Conservation (phyloP, 1,140 invertebrate species). For the Orchestia grillus region DNA sequence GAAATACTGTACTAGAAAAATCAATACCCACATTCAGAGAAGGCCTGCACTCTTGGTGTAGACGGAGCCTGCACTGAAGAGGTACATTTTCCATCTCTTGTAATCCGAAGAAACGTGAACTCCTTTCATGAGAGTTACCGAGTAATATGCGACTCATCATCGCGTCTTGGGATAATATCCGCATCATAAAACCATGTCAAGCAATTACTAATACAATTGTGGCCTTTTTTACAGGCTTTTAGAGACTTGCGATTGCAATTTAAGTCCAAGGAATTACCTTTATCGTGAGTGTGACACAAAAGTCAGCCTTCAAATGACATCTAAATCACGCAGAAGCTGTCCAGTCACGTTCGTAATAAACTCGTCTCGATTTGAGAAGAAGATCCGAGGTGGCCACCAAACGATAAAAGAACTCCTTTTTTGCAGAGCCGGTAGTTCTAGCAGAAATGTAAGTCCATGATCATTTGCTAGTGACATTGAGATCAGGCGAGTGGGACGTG, state of each 20-base stretch:
- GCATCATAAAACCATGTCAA: conserved; percentile 53
- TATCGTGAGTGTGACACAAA: conserved; percentile 54
- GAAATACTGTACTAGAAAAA: not conserved
- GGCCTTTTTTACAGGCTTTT: conserved; percentile 27
- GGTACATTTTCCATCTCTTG: not conserved
- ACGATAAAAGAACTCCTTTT: not conserved
- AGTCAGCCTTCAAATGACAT: conserved; percentile 56
- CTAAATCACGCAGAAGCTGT: conserved; percentile 54
- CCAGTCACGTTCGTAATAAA: conserved; percentile 51
- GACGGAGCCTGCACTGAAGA: not conserved
- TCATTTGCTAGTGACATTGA: conserved; percentile 23
- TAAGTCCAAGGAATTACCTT: conserved; percentile 48
- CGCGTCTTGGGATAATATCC: conserved; percentile 26
- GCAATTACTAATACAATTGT: conserved; percentile 48
- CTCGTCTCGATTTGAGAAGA: conserved; percentile 21
- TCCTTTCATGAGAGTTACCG: not conserved
- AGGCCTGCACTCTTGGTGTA: too few relatives aligned
- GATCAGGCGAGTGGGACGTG: not conserved
- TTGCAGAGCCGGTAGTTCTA: not conserved
- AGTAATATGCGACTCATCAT: conserved; percentile 43
- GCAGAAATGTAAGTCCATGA: not conserved
- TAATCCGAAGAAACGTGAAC: conserved; percentile 30
- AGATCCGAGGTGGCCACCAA: not conserved
- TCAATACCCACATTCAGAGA: not conserved
- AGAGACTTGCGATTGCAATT: conserved; percentile 52